These are phyloP conservation scores for Psittacara wagleri DNA, from an alignment of 2,113 vertebrate genomes.

Conservation along the genomic window DNA sequence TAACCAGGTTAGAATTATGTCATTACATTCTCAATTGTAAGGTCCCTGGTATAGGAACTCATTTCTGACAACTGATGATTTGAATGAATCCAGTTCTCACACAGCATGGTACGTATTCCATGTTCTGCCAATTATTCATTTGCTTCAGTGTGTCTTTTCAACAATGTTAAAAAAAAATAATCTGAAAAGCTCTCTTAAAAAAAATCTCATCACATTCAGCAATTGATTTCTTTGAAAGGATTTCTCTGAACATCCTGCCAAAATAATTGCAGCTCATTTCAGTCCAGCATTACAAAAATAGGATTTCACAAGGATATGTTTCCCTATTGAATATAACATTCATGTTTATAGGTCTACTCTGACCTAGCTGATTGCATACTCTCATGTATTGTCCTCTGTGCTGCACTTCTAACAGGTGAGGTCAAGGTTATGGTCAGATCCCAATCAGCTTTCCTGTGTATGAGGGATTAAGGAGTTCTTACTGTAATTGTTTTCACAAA, in stretches of 20 bases:
- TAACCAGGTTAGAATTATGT: neutral
- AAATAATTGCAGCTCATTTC: conserved; percentile 52
- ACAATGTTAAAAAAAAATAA: neutral
- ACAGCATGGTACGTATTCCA: conserved; percentile 33
- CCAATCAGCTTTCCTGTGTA: neutral
- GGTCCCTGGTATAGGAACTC: neutral
- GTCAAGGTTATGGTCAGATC: neutral
- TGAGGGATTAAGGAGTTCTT: neutral
- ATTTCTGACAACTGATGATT: conserved; percentile 33
- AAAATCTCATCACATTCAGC: conserved; percentile 30
- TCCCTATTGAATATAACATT: neutral
- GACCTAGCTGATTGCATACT: neutral
- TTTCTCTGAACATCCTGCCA: conserved; percentile 37
- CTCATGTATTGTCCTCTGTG: neutral
- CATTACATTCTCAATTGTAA: neutral
- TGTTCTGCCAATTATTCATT: conserved; percentile 39
- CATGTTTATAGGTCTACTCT: neutral
- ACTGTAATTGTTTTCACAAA: neutral
- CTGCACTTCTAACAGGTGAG: neutral
- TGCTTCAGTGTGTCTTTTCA: conserved; percentile 19
- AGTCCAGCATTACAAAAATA: conserved; percentile 22
- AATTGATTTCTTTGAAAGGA: conserved; percentile 54
- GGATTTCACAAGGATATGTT: neutral
- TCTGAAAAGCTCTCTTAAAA: conserved; percentile 22
- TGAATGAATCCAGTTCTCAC: conserved; percentile 16